These are phyloP conservation scores for Chironomus striatipennis DNA, from an alignment of 1,140 invertebrate genomes.

Conservation along the genomic window DNA sequence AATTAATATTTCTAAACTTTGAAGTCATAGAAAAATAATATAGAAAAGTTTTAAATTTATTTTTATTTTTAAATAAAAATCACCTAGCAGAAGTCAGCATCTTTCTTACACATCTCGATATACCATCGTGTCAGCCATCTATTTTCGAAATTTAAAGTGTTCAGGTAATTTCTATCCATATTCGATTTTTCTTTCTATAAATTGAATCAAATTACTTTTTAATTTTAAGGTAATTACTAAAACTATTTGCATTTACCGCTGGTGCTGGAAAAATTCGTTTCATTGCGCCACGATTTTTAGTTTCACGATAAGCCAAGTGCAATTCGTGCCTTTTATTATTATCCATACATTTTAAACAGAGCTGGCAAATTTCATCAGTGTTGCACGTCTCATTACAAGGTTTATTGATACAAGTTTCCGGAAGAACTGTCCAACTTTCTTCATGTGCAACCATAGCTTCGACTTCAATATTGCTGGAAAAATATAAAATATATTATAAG, in stretches of 20 bases:
- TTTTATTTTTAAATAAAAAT: too few relatives aligned
- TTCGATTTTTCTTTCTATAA: not conserved
- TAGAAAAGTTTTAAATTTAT: too few relatives aligned
- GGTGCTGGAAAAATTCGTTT: conserved; percentile 10
- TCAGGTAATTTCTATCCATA: not conserved
- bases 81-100: not conserved
- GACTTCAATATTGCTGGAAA: not conserved
- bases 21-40: too few relatives aligned
- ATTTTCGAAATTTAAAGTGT: not conserved
- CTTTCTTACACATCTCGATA: not conserved
- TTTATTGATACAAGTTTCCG: not conserved
- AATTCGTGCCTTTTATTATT: not conserved
- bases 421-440: not conserved
- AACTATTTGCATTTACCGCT: not conserved
- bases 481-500: not conserved
- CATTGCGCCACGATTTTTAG: not conserved
- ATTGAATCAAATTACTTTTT: not conserved
- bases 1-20: too few relatives aligned
- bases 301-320: conserved; percentile 15
- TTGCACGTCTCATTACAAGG: not conserved
- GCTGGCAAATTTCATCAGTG: not conserved
- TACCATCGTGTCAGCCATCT: not conserved
- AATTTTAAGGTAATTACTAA: too few relatives aligned
- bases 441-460: not conserved
- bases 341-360: not conserved